A percentile compares a stretch with the other conserved stretches of the same genome.
Conservation (phyloP, 1,140 invertebrate genomes). For the Fopius arisanus region DNA sequence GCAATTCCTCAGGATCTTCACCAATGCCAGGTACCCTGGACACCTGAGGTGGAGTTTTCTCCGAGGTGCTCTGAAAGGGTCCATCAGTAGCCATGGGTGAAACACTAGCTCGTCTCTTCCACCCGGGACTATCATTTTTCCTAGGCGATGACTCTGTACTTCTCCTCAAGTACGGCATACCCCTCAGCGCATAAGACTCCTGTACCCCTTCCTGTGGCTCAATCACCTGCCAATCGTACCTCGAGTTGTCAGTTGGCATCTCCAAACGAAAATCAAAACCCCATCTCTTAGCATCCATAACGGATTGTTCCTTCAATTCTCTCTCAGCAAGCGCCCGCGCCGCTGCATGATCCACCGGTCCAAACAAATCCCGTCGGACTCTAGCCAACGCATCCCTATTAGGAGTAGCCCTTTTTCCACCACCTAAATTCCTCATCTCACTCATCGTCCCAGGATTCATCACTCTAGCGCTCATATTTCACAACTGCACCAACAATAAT, state of each 20-base stretch:
- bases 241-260: constrained; percentile 50
- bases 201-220: constrained; percentile 54
- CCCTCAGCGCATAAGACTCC: constrained; percentile 60
- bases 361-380: constrained; percentile 65
- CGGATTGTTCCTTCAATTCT: constrained; percentile 58
- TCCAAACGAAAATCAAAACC: constrained; percentile 64
- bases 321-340: constrained; percentile 58
- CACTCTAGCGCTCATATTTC: constrained; percentile 65
- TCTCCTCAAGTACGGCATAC: constrained; percentile 57
- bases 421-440: constrained; percentile 56
- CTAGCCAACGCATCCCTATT: constrained; percentile 55
- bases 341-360: constrained; percentile 66
- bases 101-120: constrained; percentile 22
- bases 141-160: constrained; percentile 46
- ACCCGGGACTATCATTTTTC: constrained; percentile 25
- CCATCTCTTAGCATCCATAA: constrained; percentile 61
- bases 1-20: constrained; percentile 35
- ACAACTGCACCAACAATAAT: too few relatives aligned
- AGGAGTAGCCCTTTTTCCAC: constrained; percentile 48
- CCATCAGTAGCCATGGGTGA: constrained; percentile 23
- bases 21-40: constrained; percentile 53
- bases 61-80: constrained; percentile 32
- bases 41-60: constrained; percentile 57
- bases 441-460: constrained; percentile 64
- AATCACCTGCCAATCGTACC: constrained; percentile 58